Conservation (phyloP, 2,888 invertebrate species). For the Apodemia mormo region DNA sequence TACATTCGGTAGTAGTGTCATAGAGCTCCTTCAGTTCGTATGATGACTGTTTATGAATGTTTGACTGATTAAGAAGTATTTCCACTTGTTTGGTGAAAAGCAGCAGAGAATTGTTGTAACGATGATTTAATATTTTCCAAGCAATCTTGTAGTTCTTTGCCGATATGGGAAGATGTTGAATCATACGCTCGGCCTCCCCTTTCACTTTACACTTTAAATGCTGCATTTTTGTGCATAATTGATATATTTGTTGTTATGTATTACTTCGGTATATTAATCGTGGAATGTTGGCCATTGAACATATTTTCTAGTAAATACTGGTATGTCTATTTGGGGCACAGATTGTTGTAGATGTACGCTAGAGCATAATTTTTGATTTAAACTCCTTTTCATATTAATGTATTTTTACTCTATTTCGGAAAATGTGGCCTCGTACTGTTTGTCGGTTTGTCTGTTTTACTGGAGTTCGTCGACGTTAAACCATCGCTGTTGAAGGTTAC, state of each 20-base stretch:
- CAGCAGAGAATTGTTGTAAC: conserved; percentile 3
- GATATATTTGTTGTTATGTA: conserved; percentile 13
- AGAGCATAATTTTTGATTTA: background rate
- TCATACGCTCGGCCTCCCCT: conserved; percentile 1
- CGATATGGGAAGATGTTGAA: background rate
- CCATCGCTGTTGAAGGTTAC: background rate
- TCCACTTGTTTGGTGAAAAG: background rate
- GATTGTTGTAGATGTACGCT: background rate
- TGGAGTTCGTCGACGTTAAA: background rate
- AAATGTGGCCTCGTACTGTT: background rate
- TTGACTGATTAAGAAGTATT: background rate
- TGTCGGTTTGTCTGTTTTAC: background rate
- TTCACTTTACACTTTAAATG: conserved; percentile 16
- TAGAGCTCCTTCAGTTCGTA: background rate
- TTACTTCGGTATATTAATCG: conserved; percentile 9
- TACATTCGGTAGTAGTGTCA: conserved; percentile 1
- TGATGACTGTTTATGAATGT: background rate
- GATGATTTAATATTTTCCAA: conserved; percentile 13
- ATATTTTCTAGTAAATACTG: conserved; percentile 15
- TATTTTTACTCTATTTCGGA: background rate
- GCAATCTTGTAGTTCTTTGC: background rate
- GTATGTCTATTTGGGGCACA: conserved; percentile 3
- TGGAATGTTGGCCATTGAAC: conserved; percentile 8
- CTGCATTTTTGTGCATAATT: conserved; percentile 7
- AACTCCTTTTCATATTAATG: background rate